phyloP scores from a whole-genome alignment of 1,140 invertebrate species.

The Lycorma delicatula region DNA sequence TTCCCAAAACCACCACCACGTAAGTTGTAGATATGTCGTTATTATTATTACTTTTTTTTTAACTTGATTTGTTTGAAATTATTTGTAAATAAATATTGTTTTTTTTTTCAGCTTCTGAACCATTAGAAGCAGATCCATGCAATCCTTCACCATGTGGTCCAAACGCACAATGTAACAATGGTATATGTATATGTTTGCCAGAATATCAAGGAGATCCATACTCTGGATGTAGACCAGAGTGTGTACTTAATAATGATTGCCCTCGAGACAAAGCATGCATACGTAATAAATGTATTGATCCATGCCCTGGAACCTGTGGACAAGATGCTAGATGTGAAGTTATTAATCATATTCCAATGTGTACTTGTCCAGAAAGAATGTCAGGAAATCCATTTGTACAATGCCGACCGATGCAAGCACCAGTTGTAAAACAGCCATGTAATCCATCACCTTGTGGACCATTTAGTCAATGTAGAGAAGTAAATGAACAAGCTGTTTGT shows the following conservation, averaged over 20 bases:
- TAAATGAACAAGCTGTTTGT: conserved; percentile 53
- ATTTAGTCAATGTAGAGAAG: conserved; percentile 50
- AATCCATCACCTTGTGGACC: conserved; percentile 47
- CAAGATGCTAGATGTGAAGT: conserved; percentile 37
- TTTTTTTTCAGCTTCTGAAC: conserved; percentile 38
- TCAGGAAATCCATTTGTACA: conserved; percentile 39
- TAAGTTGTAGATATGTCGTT: not conserved
- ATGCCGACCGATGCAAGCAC: conserved; percentile 24
- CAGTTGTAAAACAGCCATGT: conserved; percentile 33
- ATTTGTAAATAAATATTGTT: conserved; percentile 35
- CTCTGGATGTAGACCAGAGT: conserved; percentile 59
- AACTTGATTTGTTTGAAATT: not conserved
- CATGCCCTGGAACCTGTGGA: conserved; percentile 41
- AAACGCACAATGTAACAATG: conserved; percentile 56
- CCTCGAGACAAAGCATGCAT: conserved; percentile 59
- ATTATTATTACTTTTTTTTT: not conserved
- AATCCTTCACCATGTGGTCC: conserved; percentile 64
- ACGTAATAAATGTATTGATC: conserved; percentile 63
- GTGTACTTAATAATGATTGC: conserved; percentile 61
- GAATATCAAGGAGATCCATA: conserved; percentile 63
- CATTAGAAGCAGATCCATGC: conserved; percentile 49
- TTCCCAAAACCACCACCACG: conserved; percentile 39
- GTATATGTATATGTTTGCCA: conserved; percentile 48
- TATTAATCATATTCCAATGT: conserved; percentile 37
- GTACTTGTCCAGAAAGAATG: conserved; percentile 39